Conservation (phyloP, 2,888 invertebrate genomes). For the Athrips mouffetella region DNA sequence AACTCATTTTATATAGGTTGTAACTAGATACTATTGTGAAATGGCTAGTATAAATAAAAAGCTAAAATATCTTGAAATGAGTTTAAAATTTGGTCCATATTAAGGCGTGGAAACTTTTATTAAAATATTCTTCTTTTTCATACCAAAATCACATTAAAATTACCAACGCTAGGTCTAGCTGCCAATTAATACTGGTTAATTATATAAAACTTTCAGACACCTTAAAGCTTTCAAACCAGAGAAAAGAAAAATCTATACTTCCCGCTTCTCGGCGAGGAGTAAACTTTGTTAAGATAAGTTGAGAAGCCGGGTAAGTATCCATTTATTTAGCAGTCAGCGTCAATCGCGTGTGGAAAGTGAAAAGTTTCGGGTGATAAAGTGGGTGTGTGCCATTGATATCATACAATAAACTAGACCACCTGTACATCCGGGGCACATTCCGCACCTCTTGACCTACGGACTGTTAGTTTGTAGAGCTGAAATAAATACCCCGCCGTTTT, state of each 20-base stretch:
- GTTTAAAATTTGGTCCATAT: too few species aligned
- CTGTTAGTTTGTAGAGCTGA: too few species aligned
- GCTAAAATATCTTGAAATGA: too few species aligned
- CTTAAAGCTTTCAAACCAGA: neutral
- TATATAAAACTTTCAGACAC: neutral
- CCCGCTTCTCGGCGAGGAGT: slow-evolving; percentile 13
- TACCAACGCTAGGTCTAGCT: neutral
- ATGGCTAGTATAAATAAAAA: too few species aligned
- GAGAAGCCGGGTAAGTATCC: slow-evolving; percentile 29
- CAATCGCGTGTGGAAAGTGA: slow-evolving; percentile 56
- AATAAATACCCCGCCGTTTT: too few species aligned
- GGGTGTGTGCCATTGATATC: slow-evolving; percentile 28
- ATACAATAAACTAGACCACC: neutral
- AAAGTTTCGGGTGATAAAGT: slow-evolving; percentile 48
- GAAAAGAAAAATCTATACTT: neutral
- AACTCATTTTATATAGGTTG: too few species aligned
- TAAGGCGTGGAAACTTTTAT: too few species aligned
- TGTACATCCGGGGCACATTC: neutral
- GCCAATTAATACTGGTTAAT: neutral
- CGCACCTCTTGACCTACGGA: too few species aligned
- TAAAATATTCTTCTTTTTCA: too few species aligned
- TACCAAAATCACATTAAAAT: too few species aligned
- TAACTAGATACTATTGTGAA: too few species aligned
- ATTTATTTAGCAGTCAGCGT: slow-evolving; percentile 38
- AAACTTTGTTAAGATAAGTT: slow-evolving; percentile 26